Conservation (phyloP, 2,888 invertebrate genomes). For the Phengaris alcon region DNA sequence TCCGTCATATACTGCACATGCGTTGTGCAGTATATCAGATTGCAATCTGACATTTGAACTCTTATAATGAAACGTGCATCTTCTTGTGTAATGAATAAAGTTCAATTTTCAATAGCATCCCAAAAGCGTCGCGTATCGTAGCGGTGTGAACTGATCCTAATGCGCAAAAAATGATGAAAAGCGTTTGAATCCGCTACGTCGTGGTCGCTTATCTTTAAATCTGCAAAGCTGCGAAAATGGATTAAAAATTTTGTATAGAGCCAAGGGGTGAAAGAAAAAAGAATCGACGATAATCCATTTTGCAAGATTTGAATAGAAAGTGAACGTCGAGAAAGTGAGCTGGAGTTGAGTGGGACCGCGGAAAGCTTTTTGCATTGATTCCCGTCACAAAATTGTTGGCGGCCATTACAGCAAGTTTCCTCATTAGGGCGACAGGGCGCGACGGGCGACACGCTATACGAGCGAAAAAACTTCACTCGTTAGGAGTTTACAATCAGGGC, state of each 20-base stretch:
- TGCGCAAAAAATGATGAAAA: not conserved
- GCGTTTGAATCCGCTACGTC: not conserved
- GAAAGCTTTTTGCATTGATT: constrained; percentile 72
- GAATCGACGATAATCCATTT: constrained; percentile 38
- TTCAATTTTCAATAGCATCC: no score
- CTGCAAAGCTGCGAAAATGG: constrained; percentile 26
- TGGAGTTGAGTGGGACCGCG: constrained; percentile 50
- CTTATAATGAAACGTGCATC: no score
- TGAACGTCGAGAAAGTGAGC: constrained; percentile 54
- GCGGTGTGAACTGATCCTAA: not conserved
- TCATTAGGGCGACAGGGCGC: constrained; percentile 70
- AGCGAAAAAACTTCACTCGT: constrained; percentile 16
- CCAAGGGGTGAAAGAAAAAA: constrained; percentile 29
- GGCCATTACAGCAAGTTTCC: constrained; percentile 74
- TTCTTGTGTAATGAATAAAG: no score
- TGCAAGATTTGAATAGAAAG: constrained; percentile 49
- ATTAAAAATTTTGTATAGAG: constrained; percentile 30
- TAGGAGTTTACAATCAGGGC: not conserved
- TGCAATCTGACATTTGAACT: no score
- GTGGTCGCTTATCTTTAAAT: not conserved
- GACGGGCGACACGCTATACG: constrained; percentile 32
- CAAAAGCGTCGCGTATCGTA: no score
- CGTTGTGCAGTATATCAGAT: no score
- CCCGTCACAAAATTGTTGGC: constrained; percentile 68
- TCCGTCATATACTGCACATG: no score